These are phyloP conservation scores for Cylindroiulus punctatus DNA, from an alignment of 2,888 invertebrate genomes.

Conservation along the genomic window DNA sequence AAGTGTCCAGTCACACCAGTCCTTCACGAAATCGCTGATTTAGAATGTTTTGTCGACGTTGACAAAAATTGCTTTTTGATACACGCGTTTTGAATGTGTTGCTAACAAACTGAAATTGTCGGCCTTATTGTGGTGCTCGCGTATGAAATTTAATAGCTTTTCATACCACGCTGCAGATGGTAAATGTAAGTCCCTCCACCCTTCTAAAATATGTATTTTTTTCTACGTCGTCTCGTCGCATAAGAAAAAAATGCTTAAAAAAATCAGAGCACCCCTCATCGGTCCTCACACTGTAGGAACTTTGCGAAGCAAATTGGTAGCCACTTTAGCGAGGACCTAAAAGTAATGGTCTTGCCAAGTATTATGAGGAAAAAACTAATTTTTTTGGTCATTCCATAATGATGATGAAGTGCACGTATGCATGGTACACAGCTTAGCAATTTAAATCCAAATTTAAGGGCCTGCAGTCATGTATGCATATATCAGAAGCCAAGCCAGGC, in stretches of 20 bases:
- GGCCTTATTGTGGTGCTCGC: slow-evolving; percentile 6
- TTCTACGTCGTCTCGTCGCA: not conserved
- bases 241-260: too few relatives aligned
- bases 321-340: slow-evolving; percentile 17
- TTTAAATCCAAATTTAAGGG: slow-evolving; percentile 45
- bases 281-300: not conserved
- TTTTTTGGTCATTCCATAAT: slow-evolving; percentile 25
- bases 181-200: slow-evolving; percentile 16
- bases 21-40: slow-evolving; percentile 18
- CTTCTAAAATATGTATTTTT: slow-evolving; percentile 31
- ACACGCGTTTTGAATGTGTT: slow-evolving; percentile 35
- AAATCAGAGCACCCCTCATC: not conserved
- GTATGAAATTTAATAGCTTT: slow-evolving; percentile 38
- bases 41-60: slow-evolving; percentile 18
- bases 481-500: not conserved
- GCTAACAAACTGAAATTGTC: slow-evolving; percentile 26
- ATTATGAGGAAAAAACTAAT: not conserved
- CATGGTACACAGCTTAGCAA: slow-evolving; percentile 26
- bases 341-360: slow-evolving; percentile 24
- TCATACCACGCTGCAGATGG: slow-evolving; percentile 19
- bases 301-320: slow-evolving; percentile 5
- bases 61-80: slow-evolving; percentile 31
- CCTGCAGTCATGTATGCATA: not conserved
- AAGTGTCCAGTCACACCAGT: slow-evolving; percentile 28
- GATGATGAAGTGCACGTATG: slow-evolving; percentile 37